Percentiles rank a stretch among this genome's conserved stretches.
phyloP scores from a whole-genome alignment of 2,888 invertebrate species.

The Luperina testacea region DNA sequence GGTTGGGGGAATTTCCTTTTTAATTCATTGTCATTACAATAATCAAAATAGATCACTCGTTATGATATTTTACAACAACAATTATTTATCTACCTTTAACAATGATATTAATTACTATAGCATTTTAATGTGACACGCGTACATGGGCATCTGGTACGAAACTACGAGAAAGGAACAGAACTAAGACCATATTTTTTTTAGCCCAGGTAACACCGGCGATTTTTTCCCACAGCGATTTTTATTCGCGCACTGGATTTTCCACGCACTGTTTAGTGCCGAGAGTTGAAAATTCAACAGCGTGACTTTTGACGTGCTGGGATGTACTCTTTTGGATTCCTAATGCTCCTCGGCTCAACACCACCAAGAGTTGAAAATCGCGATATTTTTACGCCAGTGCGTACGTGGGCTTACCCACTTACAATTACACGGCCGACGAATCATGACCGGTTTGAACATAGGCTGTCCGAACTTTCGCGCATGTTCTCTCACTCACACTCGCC shows the following conservation, averaged over 20 bases:
- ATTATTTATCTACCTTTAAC: slow-evolving; percentile 58
- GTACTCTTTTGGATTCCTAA: neutral
- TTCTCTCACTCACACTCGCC: neutral
- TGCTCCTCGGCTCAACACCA: no score
- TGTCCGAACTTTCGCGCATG: neutral
- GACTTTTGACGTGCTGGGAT: neutral
- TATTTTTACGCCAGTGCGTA: neutral
- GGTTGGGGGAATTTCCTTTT: slow-evolving; percentile 39
- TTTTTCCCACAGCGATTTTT: neutral
- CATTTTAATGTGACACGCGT: slow-evolving; percentile 49
- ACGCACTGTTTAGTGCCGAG: neutral
- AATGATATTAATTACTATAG: slow-evolving; percentile 51
- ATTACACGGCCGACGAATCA: neutral
- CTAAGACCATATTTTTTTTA: neutral
- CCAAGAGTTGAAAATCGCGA: neutral
- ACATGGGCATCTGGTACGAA: slow-evolving; percentile 28
- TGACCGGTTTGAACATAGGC: neutral
- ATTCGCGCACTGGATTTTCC: neutral
- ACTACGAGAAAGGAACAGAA: slow-evolving; percentile 25
- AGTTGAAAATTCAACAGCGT: neutral
- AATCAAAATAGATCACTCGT: slow-evolving; percentile 65
- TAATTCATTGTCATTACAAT: slow-evolving; percentile 59
- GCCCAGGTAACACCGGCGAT: neutral
- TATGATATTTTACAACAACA: slow-evolving; percentile 62
- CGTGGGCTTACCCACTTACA: neutral